These are phyloP conservation scores for Lerista edwardsae DNA, from an alignment of 2,797 vertebrate species.

Conservation along the genomic window DNA sequence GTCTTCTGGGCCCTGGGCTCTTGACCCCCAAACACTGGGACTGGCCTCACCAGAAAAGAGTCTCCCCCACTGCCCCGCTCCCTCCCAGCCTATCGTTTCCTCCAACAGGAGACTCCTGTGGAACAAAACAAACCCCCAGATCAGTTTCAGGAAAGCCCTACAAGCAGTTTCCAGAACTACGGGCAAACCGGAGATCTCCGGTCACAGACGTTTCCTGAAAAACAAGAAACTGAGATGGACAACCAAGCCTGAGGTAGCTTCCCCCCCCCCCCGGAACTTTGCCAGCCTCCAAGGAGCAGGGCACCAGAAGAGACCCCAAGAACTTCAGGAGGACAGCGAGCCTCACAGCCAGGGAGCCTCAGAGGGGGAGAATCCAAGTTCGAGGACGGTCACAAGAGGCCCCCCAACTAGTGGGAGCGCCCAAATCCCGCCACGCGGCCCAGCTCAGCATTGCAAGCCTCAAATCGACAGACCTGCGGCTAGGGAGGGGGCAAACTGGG, in stretches of 20 bases:
- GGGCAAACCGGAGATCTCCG: background rate
- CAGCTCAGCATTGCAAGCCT: background rate
- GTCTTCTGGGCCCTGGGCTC: background rate
- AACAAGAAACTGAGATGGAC: background rate
- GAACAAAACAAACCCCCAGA: too few species aligned
- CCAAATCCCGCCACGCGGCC: too few species aligned
- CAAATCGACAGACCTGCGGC: too few species aligned
- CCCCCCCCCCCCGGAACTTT: background rate
- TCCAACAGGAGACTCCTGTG: too few species aligned
- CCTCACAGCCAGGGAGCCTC: too few species aligned
- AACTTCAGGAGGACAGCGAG: background rate
- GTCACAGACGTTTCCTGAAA: conserved; percentile 10
- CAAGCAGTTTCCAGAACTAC: background rate
- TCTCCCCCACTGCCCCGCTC: too few species aligned
- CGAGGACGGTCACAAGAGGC: too few species aligned
- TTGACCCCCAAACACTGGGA: background rate
- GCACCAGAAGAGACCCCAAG: background rate
- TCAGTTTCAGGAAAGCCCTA: background rate
- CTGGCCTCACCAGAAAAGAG: too few species aligned
- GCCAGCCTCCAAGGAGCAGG: background rate
- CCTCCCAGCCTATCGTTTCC: background rate
- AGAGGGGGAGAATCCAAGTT: too few species aligned
- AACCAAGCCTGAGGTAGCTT: background rate
- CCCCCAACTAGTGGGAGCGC: too few species aligned
- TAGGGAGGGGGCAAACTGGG: background rate